Evolutionary conservation across 2,888 invertebrate species (phyloP), one percentile per base, ranked within the genome.

Genomic region (Harmothoe impar): DNA sequence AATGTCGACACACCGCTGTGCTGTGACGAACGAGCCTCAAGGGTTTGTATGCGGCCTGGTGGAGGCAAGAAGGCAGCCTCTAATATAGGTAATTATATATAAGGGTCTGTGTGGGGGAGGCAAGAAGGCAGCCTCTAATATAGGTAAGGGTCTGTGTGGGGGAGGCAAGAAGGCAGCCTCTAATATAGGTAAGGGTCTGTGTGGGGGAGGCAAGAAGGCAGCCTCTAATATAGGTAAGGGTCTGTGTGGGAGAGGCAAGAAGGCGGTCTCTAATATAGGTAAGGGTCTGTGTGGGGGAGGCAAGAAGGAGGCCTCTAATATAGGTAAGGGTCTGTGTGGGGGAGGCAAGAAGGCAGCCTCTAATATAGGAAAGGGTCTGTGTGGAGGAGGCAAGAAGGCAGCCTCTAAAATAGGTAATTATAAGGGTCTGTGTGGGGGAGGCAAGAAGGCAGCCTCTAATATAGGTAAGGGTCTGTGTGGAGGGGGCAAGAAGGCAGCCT

Each of bases 21-120:
- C 51, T 89, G 89, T 33, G 35, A 89, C 12, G 68, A 89, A n/a
- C 31, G 89, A 29, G 89, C 89, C 35, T 35, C 62, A 15, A 29
- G n/a, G n/a, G 89, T 89, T 0, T 89, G 89, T 33, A 81, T 81
- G 81, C 15, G 81, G n/a, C 81, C 81, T 5, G 3, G 43, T 1
- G 81, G 81, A 3, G n/a, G 5, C 3, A 81, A 43, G 20, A 10
- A 10, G 29, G 81, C 81, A 15, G 81, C 7, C 23, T 10, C 43
- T 23, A 81, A 81, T 20, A 43, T 43, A 35, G 81, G 81, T 81
- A 35, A 81, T 17, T 52, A 52, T 10, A 52, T 17, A n/a, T n/a
- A n/a, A n/a, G n/a, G n/a, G n/a, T n/a, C n/a, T n/a, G n/a, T n/a
- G n/a, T n/a, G n/a, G n/a, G n/a, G 17, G 54, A 17, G 10, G 17